These are phyloP conservation scores for Polietes domitor DNA, from an alignment of 2,888 invertebrate species.

Conservation along the genomic window DNA sequence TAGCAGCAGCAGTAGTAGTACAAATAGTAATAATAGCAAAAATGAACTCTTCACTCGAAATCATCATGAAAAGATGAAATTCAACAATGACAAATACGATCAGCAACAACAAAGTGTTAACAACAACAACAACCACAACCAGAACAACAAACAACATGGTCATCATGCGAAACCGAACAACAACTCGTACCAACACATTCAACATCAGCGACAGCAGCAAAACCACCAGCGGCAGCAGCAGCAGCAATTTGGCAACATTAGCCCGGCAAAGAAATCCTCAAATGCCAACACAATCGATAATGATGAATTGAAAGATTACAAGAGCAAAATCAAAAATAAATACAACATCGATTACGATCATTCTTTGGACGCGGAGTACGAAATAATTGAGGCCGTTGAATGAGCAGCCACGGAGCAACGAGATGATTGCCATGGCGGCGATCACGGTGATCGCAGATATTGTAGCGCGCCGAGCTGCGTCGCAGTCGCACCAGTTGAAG, in stretches of 20 bases:
- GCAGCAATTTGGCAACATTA: constrained; percentile 39
- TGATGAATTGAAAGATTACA: constrained; percentile 78
- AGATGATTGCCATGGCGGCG: neutral
- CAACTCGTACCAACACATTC: constrained; percentile 42
- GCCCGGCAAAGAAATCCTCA: constrained; percentile 64
- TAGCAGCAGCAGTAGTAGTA: neutral
- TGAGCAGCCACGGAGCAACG: constrained; percentile 66
- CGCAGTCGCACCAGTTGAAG: too few relatives aligned
- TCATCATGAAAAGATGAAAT: constrained; percentile 71
- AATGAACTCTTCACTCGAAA: constrained; percentile 70
- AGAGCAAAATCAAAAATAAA: constrained; percentile 80
- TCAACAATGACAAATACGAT: constrained; percentile 46
- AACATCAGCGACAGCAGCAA: constrained; percentile 33
- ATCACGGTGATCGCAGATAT: neutral
- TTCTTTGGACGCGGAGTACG: constrained; percentile 81
- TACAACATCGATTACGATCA: constrained; percentile 81
- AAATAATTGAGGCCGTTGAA: constrained; percentile 81
- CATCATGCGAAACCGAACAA: constrained; percentile 52
- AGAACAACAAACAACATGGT: constrained; percentile 45
- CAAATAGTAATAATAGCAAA: constrained; percentile 62
- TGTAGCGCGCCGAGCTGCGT: neutral
- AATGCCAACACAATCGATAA: constrained; percentile 75
- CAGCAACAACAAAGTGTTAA: constrained; percentile 62
- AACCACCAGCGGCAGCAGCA: constrained; percentile 37
- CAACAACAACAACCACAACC: constrained; percentile 62